A percentile compares a stretch with the other conserved stretches of the same genome.
Conservation (phyloP, 1,140 invertebrate genomes). For the Ips typographus region DNA sequence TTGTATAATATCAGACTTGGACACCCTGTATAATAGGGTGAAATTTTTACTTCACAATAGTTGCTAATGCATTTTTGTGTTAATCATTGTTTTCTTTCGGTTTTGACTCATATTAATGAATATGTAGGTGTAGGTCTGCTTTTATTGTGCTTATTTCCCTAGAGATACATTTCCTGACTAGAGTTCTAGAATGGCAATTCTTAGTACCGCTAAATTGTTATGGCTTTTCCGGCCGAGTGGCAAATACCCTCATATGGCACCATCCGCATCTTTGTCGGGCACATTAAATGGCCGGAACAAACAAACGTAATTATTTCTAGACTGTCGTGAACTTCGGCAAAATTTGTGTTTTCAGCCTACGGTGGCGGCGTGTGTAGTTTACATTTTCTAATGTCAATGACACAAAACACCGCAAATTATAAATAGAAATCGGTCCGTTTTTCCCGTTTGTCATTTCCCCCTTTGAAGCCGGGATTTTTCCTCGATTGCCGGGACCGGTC, state of each 20-base stretch:
- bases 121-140: too few species aligned
- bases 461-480: neutral
- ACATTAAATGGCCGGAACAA: slow-evolving; percentile 16
- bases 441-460: neutral
- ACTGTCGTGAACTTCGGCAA: slow-evolving; percentile 15
- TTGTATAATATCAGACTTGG: too few species aligned
- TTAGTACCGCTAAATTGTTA: neutral
- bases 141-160: too few species aligned
- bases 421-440: slow-evolving; percentile 17
- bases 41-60: too few species aligned
- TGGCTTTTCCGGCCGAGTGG: neutral
- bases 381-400: slow-evolving; percentile 30
- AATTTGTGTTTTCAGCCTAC: slow-evolving; percentile 26
- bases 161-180: too few species aligned
- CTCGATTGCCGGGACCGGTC: neutral
- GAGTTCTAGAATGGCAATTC: neutral
- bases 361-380: slow-evolving; percentile 8
- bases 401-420: slow-evolving; percentile 26
- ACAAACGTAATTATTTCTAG: slow-evolving; percentile 16
- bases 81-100: too few species aligned
- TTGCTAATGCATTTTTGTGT: too few species aligned
- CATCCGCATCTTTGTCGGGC: slow-evolving; percentile 19
- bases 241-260: neutral
- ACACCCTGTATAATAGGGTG: too few species aligned
- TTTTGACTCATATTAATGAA: too few species aligned